A percentile compares a stretch with the other conserved stretches of the same genome.
Evolutionary conservation across 23 tunicate species (phyloP).

Genomic region (Styela plicata): DNA sequence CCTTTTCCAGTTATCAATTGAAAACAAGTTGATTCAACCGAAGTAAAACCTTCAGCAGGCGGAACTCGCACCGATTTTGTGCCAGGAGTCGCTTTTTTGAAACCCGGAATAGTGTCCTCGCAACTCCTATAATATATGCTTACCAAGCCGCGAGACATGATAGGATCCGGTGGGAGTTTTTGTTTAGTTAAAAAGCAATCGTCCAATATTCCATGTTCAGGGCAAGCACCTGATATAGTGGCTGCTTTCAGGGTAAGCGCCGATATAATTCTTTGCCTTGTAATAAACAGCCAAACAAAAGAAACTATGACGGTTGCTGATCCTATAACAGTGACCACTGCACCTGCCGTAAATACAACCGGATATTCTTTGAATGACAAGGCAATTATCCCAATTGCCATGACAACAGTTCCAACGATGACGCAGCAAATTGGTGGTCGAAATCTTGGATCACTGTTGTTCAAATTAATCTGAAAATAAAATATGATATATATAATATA

Average conservation of each 20-base stretch:
- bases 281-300: not conserved
- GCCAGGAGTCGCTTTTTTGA: not conserved
- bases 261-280: not conserved
- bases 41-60: not conserved
- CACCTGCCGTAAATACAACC: not conserved
- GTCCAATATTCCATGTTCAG: not conserved
- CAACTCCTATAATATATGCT: constrained; percentile 9
- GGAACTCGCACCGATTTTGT: constrained; percentile 13
- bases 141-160: not conserved
- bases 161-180: constrained; percentile 5
- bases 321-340: not conserved
- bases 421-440: constrained; percentile 14
- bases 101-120: constrained; percentile 13
- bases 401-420: not conserved
- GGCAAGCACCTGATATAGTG: not conserved
- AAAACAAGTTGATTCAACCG: constrained; percentile 17
- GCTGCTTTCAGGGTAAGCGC: not conserved
- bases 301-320: not conserved
- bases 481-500: too few relatives aligned
- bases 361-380: not conserved
- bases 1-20: not conserved
- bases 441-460: constrained; percentile 9
- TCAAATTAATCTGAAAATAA: constrained; percentile 6
- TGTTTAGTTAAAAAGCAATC: not conserved
- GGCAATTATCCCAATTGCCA: not conserved